Base-by-base conservation (phyloP, 2,888 invertebrate genomes). In the Schizaphis graminum region DNA sequence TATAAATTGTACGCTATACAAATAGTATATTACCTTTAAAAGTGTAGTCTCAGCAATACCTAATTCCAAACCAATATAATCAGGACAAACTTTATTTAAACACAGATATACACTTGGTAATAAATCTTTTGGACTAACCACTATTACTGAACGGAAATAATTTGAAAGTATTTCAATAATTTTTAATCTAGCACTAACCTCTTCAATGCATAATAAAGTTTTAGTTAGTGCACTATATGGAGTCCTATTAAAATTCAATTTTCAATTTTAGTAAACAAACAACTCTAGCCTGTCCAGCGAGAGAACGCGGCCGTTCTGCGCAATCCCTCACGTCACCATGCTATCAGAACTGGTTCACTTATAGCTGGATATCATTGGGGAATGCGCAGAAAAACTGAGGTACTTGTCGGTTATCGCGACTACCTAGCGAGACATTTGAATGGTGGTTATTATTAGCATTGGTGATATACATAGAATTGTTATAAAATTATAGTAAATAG, bases 21-120 rank as follows among this genome's bases (percentile, higher is more conserved):
- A 89, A 91, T 89, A 24, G 41, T 67, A 84, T 1, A 56, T n/a
- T 94, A 95, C 95, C 95, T 99, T 99, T 97, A 99, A 98, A 91
- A 99, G 96, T 95, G 98, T 98, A 0, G 98, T 98, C 95, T 99
- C 99, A 0, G 99, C 99, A 91, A 99, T 97, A n/a, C 99, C 99
- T 95, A 98, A 96, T 96, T 99, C 98, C 53, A 98, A 95, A 56
- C 99, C 99, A 96, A 99, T 98, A 96, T 99, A 99, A 0, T 99
- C 98, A 0, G 99, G 99, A 0, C 98, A 99, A 88, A 99, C 96
- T 96, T 98, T 98, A 96, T 99, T 99, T n/a, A 99, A 96, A 95
- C 99, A 99, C 95, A 99, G 96, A 96, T 99, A 99, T 41, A 99
- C 97, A 95, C 98, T 98, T 0, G 98, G 97, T 94, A 99, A 96